Percentiles rank a stretch among this genome's conserved stretches.
Conservation (phyloP, 2,888 invertebrate species). For the Luperina nickerlii region DNA sequence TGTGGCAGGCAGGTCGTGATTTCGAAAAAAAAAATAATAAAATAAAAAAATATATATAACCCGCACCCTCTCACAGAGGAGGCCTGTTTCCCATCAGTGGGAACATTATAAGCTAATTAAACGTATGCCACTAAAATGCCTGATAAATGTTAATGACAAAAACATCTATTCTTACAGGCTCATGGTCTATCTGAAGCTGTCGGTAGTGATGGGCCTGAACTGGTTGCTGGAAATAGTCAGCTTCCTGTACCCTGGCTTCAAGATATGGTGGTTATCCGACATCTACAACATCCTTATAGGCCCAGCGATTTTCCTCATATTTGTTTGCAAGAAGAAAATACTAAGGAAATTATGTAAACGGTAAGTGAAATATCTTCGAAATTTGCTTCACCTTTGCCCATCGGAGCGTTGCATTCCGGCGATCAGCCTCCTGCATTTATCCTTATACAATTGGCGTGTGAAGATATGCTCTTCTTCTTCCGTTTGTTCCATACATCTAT, state of each 20-base stretch:
- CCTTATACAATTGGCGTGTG: too few species aligned
- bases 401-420: background rate
- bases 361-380: constrained; percentile 67
- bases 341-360: constrained; percentile 73
- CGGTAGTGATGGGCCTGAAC: constrained; percentile 85
- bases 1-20: background rate
- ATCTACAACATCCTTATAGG: constrained; percentile 83
- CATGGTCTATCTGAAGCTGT: constrained; percentile 83
- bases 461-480: too few species aligned
- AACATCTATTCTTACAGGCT: constrained; percentile 73
- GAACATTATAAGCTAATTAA: background rate
- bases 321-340: constrained; percentile 83
- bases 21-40: too few species aligned
- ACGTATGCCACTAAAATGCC: background rate
- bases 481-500: background rate
- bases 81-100: background rate
- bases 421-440: too few species aligned
- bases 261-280: constrained; percentile 78
- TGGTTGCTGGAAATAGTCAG: constrained; percentile 84
- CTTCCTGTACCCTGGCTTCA: constrained; percentile 71
- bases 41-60: too few species aligned
- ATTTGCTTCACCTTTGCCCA: background rate
- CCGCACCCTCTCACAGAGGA: background rate
- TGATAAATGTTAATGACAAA: background rate
- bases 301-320: constrained; percentile 82